A percentile compares a stretch with the other conserved stretches of the same genome.
Evolutionary conservation across 1,140 invertebrate genomes (phyloP).

Genomic region (Anoplolepis gracilipes): DNA sequence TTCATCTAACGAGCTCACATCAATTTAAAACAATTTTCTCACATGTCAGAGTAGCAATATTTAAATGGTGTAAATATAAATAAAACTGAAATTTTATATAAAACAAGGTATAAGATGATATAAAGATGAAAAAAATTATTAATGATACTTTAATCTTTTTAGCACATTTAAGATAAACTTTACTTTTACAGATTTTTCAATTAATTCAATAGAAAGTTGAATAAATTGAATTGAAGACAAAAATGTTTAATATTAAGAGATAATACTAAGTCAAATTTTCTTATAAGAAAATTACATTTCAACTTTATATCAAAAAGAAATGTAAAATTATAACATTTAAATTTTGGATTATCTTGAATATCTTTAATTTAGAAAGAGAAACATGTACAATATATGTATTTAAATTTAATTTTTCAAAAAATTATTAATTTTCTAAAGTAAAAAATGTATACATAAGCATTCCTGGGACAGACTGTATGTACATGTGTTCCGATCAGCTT

Average conservation of each 20-base stretch:
- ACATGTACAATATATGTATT: background rate
- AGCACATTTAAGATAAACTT: background rate
- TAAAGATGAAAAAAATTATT: background rate
- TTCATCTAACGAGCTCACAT: background rate
- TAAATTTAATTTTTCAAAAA: background rate
- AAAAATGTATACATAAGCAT: background rate
- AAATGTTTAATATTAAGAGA: background rate
- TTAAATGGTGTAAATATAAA: background rate
- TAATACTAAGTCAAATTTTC: background rate
- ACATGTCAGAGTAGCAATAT: background rate
- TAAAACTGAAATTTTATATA: background rate
- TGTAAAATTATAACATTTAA: background rate
- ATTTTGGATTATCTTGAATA: background rate
- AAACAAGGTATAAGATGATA: background rate
- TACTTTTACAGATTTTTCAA: background rate
- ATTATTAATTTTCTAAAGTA: background rate
- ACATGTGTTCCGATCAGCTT: slow-evolving; percentile 57
- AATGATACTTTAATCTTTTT: background rate
- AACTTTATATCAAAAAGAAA: background rate
- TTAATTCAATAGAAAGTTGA: background rate
- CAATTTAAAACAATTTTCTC: background rate
- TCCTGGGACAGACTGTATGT: slow-evolving; percentile 4
- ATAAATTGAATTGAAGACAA: too few relatives aligned
- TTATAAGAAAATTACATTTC: background rate
- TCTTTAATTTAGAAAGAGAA: background rate